Base-by-base conservation (phyloP, 2,113 vertebrate species). In the Pogona vitticeps region DNA sequence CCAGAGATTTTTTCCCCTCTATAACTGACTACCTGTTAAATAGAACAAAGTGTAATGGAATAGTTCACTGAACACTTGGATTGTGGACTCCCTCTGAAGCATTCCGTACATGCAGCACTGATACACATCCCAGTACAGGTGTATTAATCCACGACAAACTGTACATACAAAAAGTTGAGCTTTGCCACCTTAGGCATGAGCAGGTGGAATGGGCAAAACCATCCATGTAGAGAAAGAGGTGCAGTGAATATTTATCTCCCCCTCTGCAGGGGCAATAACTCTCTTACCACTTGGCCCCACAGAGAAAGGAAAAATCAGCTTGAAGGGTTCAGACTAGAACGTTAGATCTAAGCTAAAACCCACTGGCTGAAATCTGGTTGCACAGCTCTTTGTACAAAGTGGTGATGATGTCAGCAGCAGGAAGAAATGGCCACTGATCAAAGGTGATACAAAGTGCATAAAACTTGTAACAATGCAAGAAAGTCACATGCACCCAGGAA, bases 1-100 rank as follows among this genome's bases (percentile, higher is more conserved):
- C 61, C 31, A 26, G 67, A 61, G 72, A 0, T 0, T 1, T 0
- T 77, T 72, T 1, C 13, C 0, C 63, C 1, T 80, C 61, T 36
- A 42, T 33, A 63, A 75, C 26, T 73, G 33, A 33, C 31, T 15
- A 26, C 3, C 2, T 3, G 40, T 7, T 56, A 26, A 52, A 4
- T 67, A 59, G 73, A 59, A 59, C 3, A 28, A 82, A 71, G 38
- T 72, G 26, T 31, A 6, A 46, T 14, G 10, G 38, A 76, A 46
- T 59, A n/a, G 61, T 52, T 65, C 61, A 80, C 6, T 38, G 28
- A 71, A 5, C 38, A 6, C 4, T 28, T 58, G 33, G 14, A 15
- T 72, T 59, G 17, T 26, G 38, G 42, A 23, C 58, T 67, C 61
- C 20, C 3, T 31, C 40, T 68, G 42, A 7, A 82, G 18, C 18